A percentile compares a stretch with the other conserved stretches of the same genome.
phyloP scores from a whole-genome alignment of 2,113 vertebrate genomes.

The Myiopsitta monachus region DNA sequence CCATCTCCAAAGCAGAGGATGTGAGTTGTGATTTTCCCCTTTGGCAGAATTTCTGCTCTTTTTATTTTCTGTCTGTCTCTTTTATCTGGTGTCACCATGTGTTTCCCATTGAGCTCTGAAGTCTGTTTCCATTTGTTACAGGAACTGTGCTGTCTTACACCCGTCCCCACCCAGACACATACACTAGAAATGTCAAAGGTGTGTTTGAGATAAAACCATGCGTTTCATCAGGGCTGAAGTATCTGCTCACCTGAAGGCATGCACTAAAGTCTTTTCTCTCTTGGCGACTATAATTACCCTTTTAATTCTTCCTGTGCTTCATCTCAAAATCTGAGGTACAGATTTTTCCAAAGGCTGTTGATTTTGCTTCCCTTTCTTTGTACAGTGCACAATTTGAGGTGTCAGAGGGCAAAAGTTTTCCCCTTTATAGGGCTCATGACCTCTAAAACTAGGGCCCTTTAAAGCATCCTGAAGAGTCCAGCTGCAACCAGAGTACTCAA shows the following conservation, averaged over 20 bases:
- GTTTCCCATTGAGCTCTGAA: not conserved
- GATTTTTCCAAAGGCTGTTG: not conserved
- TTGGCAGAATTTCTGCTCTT: constrained; percentile 56
- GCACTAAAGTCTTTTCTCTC: constrained; percentile 10
- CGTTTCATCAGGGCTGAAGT: not conserved
- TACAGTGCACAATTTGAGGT: not conserved
- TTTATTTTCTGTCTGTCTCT: constrained; percentile 32
- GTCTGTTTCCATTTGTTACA: constrained; percentile 12
- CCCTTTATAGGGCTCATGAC: not conserved
- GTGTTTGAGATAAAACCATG: constrained; percentile 9
- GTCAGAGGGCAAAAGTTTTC: not conserved
- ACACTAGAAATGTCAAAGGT: constrained; percentile 54
- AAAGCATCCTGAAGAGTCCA: not conserved
- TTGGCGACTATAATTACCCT: constrained; percentile 1
- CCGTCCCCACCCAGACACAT: constrained; percentile 28
- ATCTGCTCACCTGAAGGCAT: constrained; percentile 29
- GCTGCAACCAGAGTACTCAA: not conserved
- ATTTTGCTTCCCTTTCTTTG: not conserved
- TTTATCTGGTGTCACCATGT: constrained; percentile 33
- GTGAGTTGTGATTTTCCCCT: not conserved
- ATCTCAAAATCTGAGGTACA: constrained; percentile 10
- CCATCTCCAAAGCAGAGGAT: constrained; percentile 33
- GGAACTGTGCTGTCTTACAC: constrained; percentile 24
- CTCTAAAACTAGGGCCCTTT: not conserved
- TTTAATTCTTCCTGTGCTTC: constrained; percentile 32